Conservation (phyloP, 1,140 invertebrate species). For the Uloborus diversus region DNA sequence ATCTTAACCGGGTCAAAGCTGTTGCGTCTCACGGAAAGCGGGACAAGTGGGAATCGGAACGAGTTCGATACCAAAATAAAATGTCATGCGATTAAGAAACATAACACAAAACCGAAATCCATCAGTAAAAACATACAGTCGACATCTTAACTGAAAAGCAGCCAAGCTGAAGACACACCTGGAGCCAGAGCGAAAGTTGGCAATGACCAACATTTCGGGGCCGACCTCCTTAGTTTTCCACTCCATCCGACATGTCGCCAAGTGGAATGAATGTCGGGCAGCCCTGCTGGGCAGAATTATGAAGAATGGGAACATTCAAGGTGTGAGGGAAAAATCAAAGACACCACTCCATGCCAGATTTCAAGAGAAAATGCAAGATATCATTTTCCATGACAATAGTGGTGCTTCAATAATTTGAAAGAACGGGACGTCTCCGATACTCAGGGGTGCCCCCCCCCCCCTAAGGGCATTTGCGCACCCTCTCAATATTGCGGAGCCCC, state of each 20-base stretch:
- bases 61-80: slow-evolving; percentile 29
- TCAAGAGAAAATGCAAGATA: too few relatives aligned
- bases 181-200: slow-evolving; percentile 26
- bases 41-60: neutral
- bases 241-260: neutral
- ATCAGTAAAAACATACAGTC: neutral
- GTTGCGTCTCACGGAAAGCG: neutral
- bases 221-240: slow-evolving; percentile 7
- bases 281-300: neutral
- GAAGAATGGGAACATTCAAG: neutral
- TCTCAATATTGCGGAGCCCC: too few relatives aligned
- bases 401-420: too few relatives aligned
- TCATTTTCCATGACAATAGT: too few relatives aligned
- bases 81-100: neutral
- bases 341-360: too few relatives aligned
- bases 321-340: too few relatives aligned
- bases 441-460: too few relatives aligned
- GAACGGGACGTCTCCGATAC: too few relatives aligned
- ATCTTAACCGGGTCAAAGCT: slow-evolving; percentile 17
- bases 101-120: neutral
- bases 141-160: neutral
- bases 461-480: too few relatives aligned
- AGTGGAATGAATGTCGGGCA: neutral
- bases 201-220: slow-evolving; percentile 44
- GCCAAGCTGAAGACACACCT: slow-evolving; percentile 7